These are phyloP conservation scores for Caenorhabditis elegans DNA, from an alignment of 1,140 invertebrate genomes.

Conservation along the genomic window DNA sequence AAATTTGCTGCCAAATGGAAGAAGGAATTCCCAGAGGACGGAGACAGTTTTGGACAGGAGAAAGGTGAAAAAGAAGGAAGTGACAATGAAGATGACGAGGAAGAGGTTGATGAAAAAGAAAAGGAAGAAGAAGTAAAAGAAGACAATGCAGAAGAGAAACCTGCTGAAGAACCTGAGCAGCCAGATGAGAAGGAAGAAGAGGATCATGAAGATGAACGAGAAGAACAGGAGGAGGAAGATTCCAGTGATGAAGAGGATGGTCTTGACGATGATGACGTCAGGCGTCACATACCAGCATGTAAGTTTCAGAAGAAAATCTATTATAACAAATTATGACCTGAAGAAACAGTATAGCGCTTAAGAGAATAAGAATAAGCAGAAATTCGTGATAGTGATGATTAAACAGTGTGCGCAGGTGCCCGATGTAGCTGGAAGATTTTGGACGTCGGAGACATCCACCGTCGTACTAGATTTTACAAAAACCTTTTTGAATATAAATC, in stretches of 20 bases:
- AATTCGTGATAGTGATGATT: too few relatives aligned
- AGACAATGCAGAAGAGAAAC: neutral
- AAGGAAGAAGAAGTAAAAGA: neutral
- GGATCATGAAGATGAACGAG: neutral
- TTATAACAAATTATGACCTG: too few relatives aligned
- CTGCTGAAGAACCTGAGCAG: neutral
- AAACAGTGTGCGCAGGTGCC: too few relatives aligned
- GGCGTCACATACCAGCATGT: neutral
- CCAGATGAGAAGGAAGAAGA: neutral
- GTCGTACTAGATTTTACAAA: too few relatives aligned
- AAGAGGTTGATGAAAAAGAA: neutral
- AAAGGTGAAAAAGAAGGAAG: neutral
- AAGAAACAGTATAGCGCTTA: too few relatives aligned
- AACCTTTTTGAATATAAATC: too few relatives aligned
- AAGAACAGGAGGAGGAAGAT: neutral
- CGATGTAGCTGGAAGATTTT: too few relatives aligned
- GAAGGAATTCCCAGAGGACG: neutral
- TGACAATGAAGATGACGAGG: neutral
- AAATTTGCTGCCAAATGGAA: neutral
- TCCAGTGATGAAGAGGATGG: neutral
- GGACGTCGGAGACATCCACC: too few relatives aligned
- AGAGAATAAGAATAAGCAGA: too few relatives aligned
- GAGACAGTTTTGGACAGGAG: neutral
- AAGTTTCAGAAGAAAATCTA: too few relatives aligned
- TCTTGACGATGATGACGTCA: neutral